Percentiles rank a stretch among this genome's conserved stretches.
Conservation (phyloP, 2,888 invertebrate genomes). For the Hemaris fuciformis region DNA sequence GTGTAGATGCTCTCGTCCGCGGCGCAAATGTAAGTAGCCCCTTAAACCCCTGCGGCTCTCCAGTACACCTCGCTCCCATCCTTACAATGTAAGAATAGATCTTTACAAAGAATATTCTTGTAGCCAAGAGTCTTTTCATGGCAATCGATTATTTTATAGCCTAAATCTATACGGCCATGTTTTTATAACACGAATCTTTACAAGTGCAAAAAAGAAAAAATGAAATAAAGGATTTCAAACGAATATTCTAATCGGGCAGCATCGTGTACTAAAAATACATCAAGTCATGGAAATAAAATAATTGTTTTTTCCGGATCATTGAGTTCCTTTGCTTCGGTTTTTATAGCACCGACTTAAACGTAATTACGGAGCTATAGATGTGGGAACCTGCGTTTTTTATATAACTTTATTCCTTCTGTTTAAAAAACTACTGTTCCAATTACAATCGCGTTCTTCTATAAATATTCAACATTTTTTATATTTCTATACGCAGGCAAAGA, state of each 20-base stretch:
- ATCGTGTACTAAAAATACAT: constrained; percentile 19
- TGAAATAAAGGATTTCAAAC: neutral
- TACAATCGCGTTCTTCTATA: neutral
- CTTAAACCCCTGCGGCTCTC: constrained; percentile 22
- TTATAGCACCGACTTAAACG: constrained; percentile 29
- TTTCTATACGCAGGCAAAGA: neutral
- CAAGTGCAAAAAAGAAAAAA: neutral
- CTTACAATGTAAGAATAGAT: neutral
- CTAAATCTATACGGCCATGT: constrained; percentile 7
- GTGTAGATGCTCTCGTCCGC: constrained; percentile 31
- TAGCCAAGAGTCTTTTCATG: neutral
- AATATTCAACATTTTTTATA: too few species aligned
- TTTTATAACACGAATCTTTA: neutral
- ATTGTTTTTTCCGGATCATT: constrained; percentile 46
- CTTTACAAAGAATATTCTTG: neutral
- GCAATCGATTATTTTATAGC: constrained; percentile 16
- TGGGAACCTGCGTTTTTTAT: constrained; percentile 9
- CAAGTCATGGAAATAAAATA: constrained; percentile 41
- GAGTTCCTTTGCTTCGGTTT: constrained; percentile 34
- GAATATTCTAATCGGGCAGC: constrained; percentile 1
- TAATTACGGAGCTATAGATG: constrained; percentile 11
- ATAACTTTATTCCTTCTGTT: neutral
- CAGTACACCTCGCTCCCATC: constrained; percentile 20
- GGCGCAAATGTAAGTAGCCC: constrained; percentile 20
- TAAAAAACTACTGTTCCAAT: neutral